phyloP scores from a whole-genome alignment of 1,140 invertebrate genomes.

The Pseudomyrmex sp. region DNA sequence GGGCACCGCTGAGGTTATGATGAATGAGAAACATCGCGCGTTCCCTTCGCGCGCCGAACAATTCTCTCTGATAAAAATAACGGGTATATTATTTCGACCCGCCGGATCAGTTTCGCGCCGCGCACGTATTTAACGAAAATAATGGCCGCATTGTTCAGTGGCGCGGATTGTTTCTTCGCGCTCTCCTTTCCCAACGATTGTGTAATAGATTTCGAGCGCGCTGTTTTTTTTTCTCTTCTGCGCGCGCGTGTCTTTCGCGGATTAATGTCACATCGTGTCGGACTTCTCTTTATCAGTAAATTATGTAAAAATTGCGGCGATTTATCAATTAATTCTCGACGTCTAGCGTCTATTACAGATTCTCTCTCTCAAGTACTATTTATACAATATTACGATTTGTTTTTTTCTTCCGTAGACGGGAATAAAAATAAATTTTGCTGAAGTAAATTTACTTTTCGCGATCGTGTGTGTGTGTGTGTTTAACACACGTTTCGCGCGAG shows the following conservation, averaged over 20 bases:
- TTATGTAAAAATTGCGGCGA: no score
- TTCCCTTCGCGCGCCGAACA: constrained; percentile 22
- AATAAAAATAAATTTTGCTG: neutral
- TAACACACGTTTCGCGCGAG: neutral
- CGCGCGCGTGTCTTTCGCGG: no score
- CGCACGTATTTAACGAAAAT: constrained; percentile 24
- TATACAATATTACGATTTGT: no score
- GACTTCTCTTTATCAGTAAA: no score
- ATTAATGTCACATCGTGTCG: no score
- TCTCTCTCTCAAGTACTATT: no score
- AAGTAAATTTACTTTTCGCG: neutral
- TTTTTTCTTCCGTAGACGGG: no score
- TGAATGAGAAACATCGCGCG: constrained; percentile 43
- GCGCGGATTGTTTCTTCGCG: constrained; percentile 6
- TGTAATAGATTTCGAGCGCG: neutral
- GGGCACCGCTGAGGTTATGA: constrained; percentile 49
- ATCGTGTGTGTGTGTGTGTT: neutral
- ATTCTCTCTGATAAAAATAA: constrained; percentile 52
- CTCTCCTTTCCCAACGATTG: no score
- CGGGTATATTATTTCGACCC: constrained; percentile 37
- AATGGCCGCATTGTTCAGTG: constrained; percentile 22
- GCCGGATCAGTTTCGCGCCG: constrained; percentile 11
- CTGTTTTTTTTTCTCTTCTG: no score
- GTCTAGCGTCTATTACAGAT: no score
- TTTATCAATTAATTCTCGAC: no score